A percentile compares a stretch with the other conserved stretches of the same genome.
phyloP scores from a whole-genome alignment of 2,888 invertebrate species.

The Apamea monoglypha region DNA sequence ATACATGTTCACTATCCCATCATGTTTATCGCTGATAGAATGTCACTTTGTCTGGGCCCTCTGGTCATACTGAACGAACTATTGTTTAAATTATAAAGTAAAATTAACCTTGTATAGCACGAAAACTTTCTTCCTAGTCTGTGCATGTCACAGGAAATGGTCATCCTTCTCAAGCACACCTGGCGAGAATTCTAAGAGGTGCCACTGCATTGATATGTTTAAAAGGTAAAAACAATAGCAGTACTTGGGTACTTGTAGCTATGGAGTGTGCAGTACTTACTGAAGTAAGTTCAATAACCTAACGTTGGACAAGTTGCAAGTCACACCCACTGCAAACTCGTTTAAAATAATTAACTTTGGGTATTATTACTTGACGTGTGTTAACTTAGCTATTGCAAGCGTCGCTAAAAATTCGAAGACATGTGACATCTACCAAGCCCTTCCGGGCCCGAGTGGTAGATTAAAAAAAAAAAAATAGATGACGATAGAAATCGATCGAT shows the following conservation, averaged over 20 bases:
- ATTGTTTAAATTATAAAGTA: not conserved
- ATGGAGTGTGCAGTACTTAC: not conserved
- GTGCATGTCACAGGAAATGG: conserved; percentile 25
- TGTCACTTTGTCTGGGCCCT: not conserved
- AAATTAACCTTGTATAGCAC: not conserved
- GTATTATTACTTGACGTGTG: conserved; percentile 1
- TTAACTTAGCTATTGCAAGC: not conserved
- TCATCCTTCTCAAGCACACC: conserved; percentile 26
- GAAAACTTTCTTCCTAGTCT: conserved; percentile 27
- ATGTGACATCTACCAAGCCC: too few relatives aligned
- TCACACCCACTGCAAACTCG: conserved; percentile 26
- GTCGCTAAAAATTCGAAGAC: not conserved
- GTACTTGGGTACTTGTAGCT: not conserved
- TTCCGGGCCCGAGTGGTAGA: too few relatives aligned
- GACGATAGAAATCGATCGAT: too few relatives aligned
- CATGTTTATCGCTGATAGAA: not conserved
- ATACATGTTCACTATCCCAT: not conserved
- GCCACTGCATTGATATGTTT: conserved; percentile 39
- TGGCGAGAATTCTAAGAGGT: conserved; percentile 26
- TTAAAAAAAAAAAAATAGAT: too few relatives aligned
- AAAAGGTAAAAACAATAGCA: conserved; percentile 43
- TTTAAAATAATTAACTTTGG: conserved; percentile 28
- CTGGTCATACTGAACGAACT: not conserved
- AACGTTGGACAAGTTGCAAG: conserved; percentile 32
- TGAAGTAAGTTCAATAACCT: conserved; percentile 15